Evolutionary conservation across 2,113 vertebrate species (phyloP), one percentile per base, ranked within the genome.

Genomic region (Ctenomys sociabilis): DNA sequence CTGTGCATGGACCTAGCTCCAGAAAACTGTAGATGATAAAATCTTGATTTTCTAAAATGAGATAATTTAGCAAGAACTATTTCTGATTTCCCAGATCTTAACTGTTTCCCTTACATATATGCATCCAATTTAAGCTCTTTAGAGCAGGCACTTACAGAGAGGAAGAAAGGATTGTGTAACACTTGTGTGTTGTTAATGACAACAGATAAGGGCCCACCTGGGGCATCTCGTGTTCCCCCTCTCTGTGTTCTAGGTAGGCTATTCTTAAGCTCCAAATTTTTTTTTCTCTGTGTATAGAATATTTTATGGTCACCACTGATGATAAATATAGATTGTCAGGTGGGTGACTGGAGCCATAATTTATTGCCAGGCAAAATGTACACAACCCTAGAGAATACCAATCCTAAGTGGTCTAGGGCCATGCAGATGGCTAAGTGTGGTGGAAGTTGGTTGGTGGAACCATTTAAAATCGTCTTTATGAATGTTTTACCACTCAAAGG

Each of bases 151-250:
- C n/a, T 57, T 49, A 40, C 22, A 32, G 28, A 64, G n/a, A 35
- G 6, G 59, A 66, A 37, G 14, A 72, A 17, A 68, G 30, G 1
- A 37, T 64, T 40, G 3, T 61, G 68, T 81, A 68, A 52, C 5
- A 3, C 0, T 3, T 19, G 77, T 35, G 4, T 63, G 8, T 37
- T 63, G 35, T 17, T 54, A n/a, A 16, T 30, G 21, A 54, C 16
- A 16, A 30, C 49, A 24, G 16, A 45, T 21, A 9, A 7, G 5
- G 17, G 14, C 9, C 35, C 16, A 7, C 0, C 37, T 35, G 35
- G 7, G 7, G 3, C 52, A 13, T 80, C 32, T 16, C 32, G 2
- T 57, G 22, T 5, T 26, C 21, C 9, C 43, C 9, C 49, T 10
- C 61, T 3, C 78, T 35, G 43, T 90, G 17, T 26, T 85, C 40